Evolutionary conservation across 2,113 vertebrate species (phyloP).

Genomic region (Scolopax mira): DNA sequence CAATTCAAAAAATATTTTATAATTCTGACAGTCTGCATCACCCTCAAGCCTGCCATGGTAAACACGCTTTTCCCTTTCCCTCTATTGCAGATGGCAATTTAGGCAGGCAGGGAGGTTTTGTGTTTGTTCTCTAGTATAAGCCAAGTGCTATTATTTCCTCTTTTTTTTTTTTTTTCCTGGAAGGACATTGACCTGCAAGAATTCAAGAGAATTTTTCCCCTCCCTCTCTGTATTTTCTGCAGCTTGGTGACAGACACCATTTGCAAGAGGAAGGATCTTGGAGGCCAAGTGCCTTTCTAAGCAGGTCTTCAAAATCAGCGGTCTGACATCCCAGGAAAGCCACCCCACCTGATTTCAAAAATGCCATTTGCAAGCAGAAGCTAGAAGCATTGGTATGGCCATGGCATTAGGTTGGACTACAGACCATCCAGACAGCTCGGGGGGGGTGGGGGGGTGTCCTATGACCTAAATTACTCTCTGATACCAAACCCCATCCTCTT

Average conservation of each 20-base stretch:
- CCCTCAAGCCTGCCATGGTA: constrained; percentile 13
- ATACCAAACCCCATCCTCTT: background rate
- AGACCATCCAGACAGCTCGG: background rate
- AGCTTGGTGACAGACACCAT: background rate
- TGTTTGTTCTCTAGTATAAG: background rate
- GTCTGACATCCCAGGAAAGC: background rate
- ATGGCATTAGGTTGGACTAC: no score
- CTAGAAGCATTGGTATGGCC: background rate
- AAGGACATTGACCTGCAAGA: background rate
- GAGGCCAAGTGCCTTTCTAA: background rate
- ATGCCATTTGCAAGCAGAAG: background rate
- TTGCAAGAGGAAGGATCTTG: background rate
- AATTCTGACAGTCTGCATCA: constrained; percentile 27
- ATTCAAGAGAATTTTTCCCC: background rate
- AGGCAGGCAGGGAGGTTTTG: background rate
- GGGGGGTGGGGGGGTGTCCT: background rate
- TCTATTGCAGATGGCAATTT: background rate
- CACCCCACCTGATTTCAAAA: background rate
- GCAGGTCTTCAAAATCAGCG: background rate
- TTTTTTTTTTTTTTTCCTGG: background rate
- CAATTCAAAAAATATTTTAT: constrained; percentile 16
- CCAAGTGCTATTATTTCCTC: background rate
- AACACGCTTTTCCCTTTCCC: background rate
- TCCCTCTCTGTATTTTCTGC: background rate
- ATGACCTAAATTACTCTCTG: background rate